A percentile compares a stretch with the other conserved stretches of the same genome.
Conservation (phyloP, 2,888 invertebrate species). For the Rotaria sp. region DNA sequence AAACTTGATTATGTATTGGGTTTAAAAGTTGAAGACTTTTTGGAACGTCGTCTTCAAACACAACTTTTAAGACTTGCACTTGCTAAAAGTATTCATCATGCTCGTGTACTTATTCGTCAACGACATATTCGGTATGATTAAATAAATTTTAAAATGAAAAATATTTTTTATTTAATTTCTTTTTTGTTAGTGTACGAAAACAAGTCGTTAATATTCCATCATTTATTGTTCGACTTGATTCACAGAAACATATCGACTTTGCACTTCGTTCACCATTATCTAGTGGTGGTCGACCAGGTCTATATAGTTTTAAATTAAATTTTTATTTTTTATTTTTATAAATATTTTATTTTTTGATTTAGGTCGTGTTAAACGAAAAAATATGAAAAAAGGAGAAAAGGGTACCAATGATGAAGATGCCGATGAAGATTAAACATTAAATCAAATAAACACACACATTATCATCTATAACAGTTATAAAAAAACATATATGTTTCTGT, state of each 20-base stretch:
- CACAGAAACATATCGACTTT: slow-evolving; percentile 71
- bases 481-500: neutral
- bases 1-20: slow-evolving; percentile 99
- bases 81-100: slow-evolving; percentile 98
- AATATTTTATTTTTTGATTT: slow-evolving; percentile 40
- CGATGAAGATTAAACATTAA: slow-evolving; percentile 22
- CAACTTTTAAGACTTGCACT: slow-evolving; percentile 88
- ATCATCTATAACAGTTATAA: neutral
- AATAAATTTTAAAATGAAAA: too few relatives aligned
- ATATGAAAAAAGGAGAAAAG: slow-evolving; percentile 70
- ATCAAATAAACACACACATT: neutral
- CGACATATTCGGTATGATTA: slow-evolving; percentile 85
- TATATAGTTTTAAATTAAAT: slow-evolving; percentile 19
- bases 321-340: neutral
- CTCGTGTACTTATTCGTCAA: slow-evolving; percentile 93
- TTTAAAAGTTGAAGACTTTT: slow-evolving; percentile 96
- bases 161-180: neutral
- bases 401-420: slow-evolving; percentile 65
- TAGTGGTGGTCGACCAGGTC: slow-evolving; percentile 82
- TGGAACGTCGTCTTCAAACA: slow-evolving; percentile 96
- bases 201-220: slow-evolving; percentile 98
- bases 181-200: slow-evolving; percentile 76
- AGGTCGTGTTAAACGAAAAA: slow-evolving; percentile 99
- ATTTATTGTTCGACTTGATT: slow-evolving; percentile 89
- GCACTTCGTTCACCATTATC: slow-evolving; percentile 79